Conservation (phyloP, 1,140 invertebrate species). For the Drosophila truncata region DNA sequence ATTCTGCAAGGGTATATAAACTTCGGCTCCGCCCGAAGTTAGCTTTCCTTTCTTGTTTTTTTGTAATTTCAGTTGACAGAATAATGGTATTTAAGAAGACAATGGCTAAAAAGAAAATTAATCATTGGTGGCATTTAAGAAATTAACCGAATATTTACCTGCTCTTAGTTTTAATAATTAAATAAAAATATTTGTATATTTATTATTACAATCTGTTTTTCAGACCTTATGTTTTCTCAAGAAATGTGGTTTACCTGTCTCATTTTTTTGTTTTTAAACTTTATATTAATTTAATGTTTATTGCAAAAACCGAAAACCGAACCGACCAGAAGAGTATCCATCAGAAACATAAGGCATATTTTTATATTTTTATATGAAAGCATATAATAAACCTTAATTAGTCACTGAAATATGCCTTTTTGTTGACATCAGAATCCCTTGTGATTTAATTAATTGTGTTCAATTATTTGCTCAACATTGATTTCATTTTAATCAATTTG, state of each 20-base stretch:
- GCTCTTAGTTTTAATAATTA: neutral
- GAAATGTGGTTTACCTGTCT: too few species aligned
- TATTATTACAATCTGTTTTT: too few species aligned
- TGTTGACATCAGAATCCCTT: slow-evolving; percentile 20
- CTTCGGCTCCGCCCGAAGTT: too few species aligned
- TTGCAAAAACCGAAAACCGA: too few species aligned
- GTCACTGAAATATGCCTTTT: slow-evolving; percentile 22
- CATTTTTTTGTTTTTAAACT: too few species aligned
- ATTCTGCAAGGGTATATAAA: too few species aligned
- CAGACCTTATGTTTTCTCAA: too few species aligned
- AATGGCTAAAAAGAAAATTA: neutral
- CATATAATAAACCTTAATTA: slow-evolving; percentile 30
- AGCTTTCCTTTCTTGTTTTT: neutral
- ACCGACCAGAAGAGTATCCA: neutral
- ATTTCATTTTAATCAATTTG: slow-evolving; percentile 20
- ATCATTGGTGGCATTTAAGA: too few species aligned
- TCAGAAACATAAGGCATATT: neutral
- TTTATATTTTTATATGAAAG: slow-evolving; percentile 4
- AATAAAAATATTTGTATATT: neutral
- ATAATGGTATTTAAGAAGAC: neutral
- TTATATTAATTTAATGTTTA: too few species aligned
- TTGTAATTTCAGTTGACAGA: neutral
- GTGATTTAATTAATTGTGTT: slow-evolving; percentile 16
- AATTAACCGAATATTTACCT: neutral
- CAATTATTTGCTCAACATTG: slow-evolving; percentile 13